These are phyloP conservation scores for Hesperia comma DNA, from an alignment of 2,888 invertebrate species.

Conservation along the genomic window DNA sequence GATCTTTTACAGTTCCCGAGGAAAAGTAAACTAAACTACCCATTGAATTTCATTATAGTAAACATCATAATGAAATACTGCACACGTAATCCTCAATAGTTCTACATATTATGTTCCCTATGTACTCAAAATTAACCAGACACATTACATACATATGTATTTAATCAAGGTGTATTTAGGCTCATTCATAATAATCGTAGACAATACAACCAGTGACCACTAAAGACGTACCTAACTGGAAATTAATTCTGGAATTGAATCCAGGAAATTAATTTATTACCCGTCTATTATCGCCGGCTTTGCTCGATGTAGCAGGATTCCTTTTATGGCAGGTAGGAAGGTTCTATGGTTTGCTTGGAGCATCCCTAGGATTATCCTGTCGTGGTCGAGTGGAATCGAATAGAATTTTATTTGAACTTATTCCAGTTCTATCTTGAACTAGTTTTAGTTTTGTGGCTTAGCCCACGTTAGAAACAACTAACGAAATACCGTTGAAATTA, in stretches of 20 bases:
- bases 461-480: too few relatives aligned
- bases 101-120: not conserved
- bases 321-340: not conserved
- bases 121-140: not conserved
- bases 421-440: too few relatives aligned
- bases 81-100: not conserved
- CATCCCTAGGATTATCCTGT: not conserved
- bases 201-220: constrained; percentile 5
- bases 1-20: too few relatives aligned
- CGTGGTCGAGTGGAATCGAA: not conserved
- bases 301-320: not conserved
- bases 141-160: not conserved
- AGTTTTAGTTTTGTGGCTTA: too few relatives aligned
- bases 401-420: not conserved
- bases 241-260: constrained; percentile 28
- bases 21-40: too few relatives aligned
- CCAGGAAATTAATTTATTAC: constrained; percentile 28
- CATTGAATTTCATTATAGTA: too few relatives aligned
- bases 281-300: not conserved
- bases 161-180: constrained; percentile 7
- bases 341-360: not conserved
- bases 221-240: constrained; percentile 1
- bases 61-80: too few relatives aligned
- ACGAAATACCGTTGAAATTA: too few relatives aligned
- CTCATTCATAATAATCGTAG: constrained; percentile 10